phyloP scores from a whole-genome alignment of 1,140 invertebrate species.

The Hesperophylax magnus region DNA sequence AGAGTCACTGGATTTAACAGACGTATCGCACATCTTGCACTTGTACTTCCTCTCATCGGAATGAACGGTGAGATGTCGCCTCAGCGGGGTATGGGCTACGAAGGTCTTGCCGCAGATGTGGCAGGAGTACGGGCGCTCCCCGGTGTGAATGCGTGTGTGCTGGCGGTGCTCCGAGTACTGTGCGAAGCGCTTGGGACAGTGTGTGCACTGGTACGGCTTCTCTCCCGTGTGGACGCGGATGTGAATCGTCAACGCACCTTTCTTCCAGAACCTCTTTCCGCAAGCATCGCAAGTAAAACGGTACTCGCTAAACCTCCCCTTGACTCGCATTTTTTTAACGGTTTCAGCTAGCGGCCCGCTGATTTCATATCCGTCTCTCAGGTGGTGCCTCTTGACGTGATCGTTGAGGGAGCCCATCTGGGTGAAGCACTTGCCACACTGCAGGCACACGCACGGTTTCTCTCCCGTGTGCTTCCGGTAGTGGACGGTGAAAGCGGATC shows the following conservation, averaged over 20 bases:
- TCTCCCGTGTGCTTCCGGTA: constrained; percentile 50
- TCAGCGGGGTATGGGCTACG: constrained; percentile 29
- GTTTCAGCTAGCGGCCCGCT: constrained; percentile 18
- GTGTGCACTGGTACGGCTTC: constrained; percentile 45
- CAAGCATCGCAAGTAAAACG: constrained; percentile 49
- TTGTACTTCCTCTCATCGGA: constrained; percentile 63
- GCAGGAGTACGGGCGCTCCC: constrained; percentile 83
- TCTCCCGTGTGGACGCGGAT: constrained; percentile 45
- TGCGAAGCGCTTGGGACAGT: constrained; percentile 41
- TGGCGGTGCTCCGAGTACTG: constrained; percentile 56
- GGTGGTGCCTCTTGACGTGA: constrained; percentile 29
- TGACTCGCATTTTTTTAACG: constrained; percentile 31
- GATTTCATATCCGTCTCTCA: not conserved
- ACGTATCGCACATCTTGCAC: constrained; percentile 62
- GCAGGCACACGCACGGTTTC: constrained; percentile 50
- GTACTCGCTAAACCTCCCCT: constrained; percentile 19
- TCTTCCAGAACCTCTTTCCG: constrained; percentile 44
- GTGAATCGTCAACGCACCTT: constrained; percentile 40
- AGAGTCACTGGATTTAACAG: constrained; percentile 62
- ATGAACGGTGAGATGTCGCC: constrained; percentile 60
- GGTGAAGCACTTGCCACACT: constrained; percentile 51
- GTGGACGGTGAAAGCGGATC: constrained; percentile 43
- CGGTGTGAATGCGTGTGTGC: constrained; percentile 77
- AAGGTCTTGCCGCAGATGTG: constrained; percentile 78
- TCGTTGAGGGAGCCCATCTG: constrained; percentile 41